Base-by-base conservation (phyloP, 1,140 invertebrate species). In the Schlechtendalia chinensis region DNA sequence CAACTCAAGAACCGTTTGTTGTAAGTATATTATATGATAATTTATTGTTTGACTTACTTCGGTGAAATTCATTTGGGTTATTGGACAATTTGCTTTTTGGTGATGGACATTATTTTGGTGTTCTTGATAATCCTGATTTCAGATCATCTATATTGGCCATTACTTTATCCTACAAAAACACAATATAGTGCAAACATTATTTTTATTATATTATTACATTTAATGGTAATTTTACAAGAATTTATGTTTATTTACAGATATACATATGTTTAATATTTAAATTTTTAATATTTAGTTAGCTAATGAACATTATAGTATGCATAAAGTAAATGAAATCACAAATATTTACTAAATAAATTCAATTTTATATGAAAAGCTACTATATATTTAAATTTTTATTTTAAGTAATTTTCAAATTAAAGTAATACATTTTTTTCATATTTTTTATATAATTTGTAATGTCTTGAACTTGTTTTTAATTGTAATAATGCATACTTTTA, bases 1-100 rank as follows among this genome's bases (percentile, higher is more conserved):
- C 84, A 83, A 81, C 81, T 83, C 56, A 74, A 81, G 54, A 39
- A 81, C 5, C 80, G 61, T 27, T 83, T 82, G 32, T 84, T 83
- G 61, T 85, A 80, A 67, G 79, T 69, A 3, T 77, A 63, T 12
- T 63, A 50, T 53, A 1, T 14, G 8, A 8, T 69, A 5, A 71
- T 71, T 53, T 53, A 1, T 47, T 50, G 11, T 27, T 50, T 53
- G 19, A 71, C 19, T 71, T 50, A 50, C 45, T 29, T 71, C 53
- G 67, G 24, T 63, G 29, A 72, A 29, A 53, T 54, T 24, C 54
- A 24, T 27, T 54, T 53, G 19, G 53, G 50, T 72, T 29, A 53
- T 71, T 47, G 69, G 69, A 0, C 16, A 5, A 53, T 54, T 50
- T 53, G 50, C 69, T 72, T 79, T 61, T 63, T 61, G 75, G 58